Conservation (phyloP, 1,140 invertebrate species). For the Vollenhovia emeryi region DNA sequence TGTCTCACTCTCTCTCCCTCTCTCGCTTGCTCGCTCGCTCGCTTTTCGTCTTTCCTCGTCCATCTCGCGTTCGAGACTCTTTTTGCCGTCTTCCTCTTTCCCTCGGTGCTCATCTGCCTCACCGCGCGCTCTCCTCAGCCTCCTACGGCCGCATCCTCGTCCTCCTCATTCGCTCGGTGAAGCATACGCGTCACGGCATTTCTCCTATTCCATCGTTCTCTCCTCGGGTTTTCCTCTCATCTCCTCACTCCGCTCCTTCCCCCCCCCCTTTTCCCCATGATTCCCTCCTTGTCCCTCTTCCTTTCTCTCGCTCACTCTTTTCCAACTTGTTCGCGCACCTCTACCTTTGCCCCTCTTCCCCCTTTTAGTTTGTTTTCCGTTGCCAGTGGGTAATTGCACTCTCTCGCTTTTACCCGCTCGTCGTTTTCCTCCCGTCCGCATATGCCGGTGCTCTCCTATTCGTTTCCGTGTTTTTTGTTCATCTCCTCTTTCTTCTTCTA, state of each 20-base stretch:
- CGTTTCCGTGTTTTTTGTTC: slow-evolving; percentile 78
- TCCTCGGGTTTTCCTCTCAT: slow-evolving; percentile 40
- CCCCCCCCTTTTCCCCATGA: neutral
- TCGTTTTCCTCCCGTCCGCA: slow-evolving; percentile 74
- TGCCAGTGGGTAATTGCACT: slow-evolving; percentile 82
- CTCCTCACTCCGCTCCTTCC: slow-evolving; percentile 19
- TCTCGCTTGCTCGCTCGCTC: no score
- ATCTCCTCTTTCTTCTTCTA: neutral
- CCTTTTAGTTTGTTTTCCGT: slow-evolving; percentile 82
- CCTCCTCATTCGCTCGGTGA: slow-evolving; percentile 50
- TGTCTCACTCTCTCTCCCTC: neutral
- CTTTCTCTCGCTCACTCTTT: slow-evolving; percentile 21
- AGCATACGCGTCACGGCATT: slow-evolving; percentile 68
- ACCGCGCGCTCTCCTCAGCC: slow-evolving; percentile 39
- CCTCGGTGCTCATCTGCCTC: slow-evolving; percentile 28
- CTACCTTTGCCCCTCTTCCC: slow-evolving; percentile 63
- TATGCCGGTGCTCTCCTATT: slow-evolving; percentile 70
- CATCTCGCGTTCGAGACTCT: slow-evolving; percentile 32
- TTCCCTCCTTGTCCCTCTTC: slow-evolving; percentile 12
- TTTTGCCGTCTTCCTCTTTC: slow-evolving; percentile 45
- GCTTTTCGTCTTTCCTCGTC: slow-evolving; percentile 3
- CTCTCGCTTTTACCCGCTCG: slow-evolving; percentile 79
- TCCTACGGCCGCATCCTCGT: slow-evolving; percentile 36
- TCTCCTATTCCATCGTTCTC: slow-evolving; percentile 67
- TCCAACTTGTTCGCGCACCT: slow-evolving; percentile 8